Evolutionary conservation across 2,888 invertebrate species (phyloP).

Genomic region (Tholera decimalis): DNA sequence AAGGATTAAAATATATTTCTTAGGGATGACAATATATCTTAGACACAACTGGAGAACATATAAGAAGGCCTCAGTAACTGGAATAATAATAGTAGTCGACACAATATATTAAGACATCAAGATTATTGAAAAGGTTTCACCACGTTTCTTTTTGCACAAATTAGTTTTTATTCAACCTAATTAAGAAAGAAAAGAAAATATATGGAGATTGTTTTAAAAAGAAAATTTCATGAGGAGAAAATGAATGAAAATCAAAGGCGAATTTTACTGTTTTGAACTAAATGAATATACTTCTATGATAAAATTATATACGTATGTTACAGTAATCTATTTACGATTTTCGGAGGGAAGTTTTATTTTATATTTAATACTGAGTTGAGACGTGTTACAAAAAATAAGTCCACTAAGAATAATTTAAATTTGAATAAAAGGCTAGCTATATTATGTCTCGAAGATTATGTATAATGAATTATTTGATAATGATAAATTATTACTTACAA

Average conservation of each 20-base stretch:
- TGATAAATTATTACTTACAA: constrained; percentile 36
- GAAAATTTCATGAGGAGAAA: not conserved
- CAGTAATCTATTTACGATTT: constrained; percentile 12
- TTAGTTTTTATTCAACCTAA: constrained; percentile 1
- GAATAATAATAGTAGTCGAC: constrained; percentile 29
- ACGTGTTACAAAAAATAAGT: constrained; percentile 18
- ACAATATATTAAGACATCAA: constrained; percentile 24
- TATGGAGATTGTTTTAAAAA: constrained; percentile 3
- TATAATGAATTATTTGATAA: constrained; percentile 1
- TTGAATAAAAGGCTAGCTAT: constrained; percentile 21
- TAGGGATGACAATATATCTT: constrained; percentile 14
- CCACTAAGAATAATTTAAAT: constrained; percentile 4
- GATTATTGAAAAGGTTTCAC: constrained; percentile 9
- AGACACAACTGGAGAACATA: constrained; percentile 25
- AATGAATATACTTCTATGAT: not conserved
- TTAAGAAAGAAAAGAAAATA: not conserved
- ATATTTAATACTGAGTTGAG: constrained; percentile 48
- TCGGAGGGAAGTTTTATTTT: constrained; percentile 52
- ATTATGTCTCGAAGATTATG: constrained; percentile 6
- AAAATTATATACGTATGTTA: constrained; percentile 6
- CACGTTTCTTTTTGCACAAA: not conserved
- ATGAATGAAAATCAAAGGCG: not conserved
- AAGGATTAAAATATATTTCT: constrained; percentile 10
- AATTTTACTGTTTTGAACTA: not conserved
- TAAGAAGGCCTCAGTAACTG: constrained; percentile 46